Base-by-base conservation (phyloP, 2,888 invertebrate genomes). In the Athrips mouffetella region DNA sequence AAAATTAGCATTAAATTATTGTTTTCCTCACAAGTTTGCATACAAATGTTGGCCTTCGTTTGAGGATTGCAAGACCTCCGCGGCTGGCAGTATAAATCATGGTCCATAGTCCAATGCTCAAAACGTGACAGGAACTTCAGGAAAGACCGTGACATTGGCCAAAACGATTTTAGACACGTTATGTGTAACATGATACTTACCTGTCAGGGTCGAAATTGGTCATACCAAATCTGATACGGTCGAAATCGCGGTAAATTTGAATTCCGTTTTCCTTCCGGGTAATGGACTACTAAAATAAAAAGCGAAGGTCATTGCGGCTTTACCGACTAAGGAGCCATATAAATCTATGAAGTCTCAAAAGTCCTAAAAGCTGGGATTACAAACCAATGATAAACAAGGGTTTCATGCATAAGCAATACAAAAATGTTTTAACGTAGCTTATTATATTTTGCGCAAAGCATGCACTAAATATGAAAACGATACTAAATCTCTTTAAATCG, bases 401-500 rank as follows among this genome's bases (percentile, higher is more conserved):
- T n/a, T n/a, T n/a, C n/a, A n/a, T n/a, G n/a, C n/a, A n/a, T n/a
- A n/a, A n/a, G n/a, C n/a, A n/a, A n/a, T n/a, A n/a, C n/a, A n/a
- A n/a, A n/a, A n/a, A n/a, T n/a, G n/a, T n/a, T n/a, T n/a, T n/a
- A n/a, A n/a, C n/a, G n/a, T n/a, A 33, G 15, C 13, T 33, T 7
- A 15, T 33, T 1, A 33, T 33, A n/a, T 40, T 25, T 23, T 40
- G n/a, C 15, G 15, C 25, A 56, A 45, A 57, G 51, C 56, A 55
- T 56, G 49, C 37, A 44, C 51, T 54, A 52, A 53, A 56, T 57
- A 51, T 37, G 37, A 55, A 58, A 58, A 45, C 54, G 51, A 46
- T 45, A 58, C 56, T 58, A 62, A 70, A 65, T 68, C 67, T 67
- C 49, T 62, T 63, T 31, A 61, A 80, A 81, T 78, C 73, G 70